phyloP scores from a whole-genome alignment of 2,797 vertebrate genomes.

The Syncerus caffer region DNA sequence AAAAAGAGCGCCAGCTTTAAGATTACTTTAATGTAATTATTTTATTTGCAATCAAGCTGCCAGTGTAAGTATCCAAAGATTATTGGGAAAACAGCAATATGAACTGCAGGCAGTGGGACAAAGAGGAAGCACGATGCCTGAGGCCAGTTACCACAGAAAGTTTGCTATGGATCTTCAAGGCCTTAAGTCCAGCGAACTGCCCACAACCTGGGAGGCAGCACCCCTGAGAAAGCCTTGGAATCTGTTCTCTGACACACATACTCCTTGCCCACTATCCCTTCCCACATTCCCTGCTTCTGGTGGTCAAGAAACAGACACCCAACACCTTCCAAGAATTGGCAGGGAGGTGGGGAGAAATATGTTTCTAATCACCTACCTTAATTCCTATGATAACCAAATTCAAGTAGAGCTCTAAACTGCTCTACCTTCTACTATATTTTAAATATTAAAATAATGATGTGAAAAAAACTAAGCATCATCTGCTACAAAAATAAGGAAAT shows the following conservation, averaged over 20 bases:
- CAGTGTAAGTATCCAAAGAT: not conserved
- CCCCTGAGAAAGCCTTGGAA: not conserved
- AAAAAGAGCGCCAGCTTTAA: not conserved
- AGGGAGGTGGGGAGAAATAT: not conserved
- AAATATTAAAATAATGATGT: not conserved
- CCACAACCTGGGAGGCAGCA: not conserved
- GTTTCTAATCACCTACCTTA: not conserved
- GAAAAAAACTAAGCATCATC: not conserved
- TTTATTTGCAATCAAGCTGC: not conserved
- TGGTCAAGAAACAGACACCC: not conserved
- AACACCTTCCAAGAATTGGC: not conserved
- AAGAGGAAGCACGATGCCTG: not conserved
- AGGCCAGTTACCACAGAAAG: not conserved
- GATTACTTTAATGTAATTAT: not conserved
- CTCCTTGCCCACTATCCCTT: not conserved
- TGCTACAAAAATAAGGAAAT: not conserved
- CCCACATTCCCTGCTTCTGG: not conserved
- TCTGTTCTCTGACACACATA: not conserved
- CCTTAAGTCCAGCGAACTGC: not conserved
- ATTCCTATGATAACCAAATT: not conserved
- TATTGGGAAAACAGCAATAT: not conserved
- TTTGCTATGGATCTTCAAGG: not conserved
- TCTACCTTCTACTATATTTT: not conserved
- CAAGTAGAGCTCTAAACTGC: not conserved
- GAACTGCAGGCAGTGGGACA: not conserved